Percentiles rank a stretch among this genome's conserved stretches.
Evolutionary conservation across 2,797 vertebrate species (phyloP).

Genomic region (Apogon talboti): DNA sequence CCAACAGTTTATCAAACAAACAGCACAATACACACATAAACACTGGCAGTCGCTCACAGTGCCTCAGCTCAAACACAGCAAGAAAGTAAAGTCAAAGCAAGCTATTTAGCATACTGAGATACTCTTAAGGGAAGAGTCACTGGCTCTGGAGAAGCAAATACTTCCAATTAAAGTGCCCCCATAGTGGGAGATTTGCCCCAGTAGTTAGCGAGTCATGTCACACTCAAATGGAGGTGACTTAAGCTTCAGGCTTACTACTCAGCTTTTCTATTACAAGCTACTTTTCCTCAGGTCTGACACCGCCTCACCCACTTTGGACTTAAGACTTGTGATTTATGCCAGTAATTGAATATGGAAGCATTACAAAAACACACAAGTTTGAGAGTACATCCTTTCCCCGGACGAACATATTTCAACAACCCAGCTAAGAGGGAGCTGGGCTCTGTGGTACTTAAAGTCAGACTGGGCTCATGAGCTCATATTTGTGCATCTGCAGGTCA

Average conservation of each 20-base stretch:
- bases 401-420: neutral
- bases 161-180: conserved; percentile 64
- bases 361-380: conserved; percentile 6
- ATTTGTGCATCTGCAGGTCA: conserved; percentile 12
- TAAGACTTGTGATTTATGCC: conserved; percentile 28
- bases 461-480: conserved; percentile 4
- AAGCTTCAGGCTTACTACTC: conserved; percentile 50
- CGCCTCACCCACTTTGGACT: conserved; percentile 18
- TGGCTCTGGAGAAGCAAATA: conserved; percentile 37
- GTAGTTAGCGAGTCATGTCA: conserved; percentile 61
- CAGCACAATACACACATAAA: conserved; percentile 63
- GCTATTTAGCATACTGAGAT: conserved; percentile 40
- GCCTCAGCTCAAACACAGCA: conserved; percentile 24
- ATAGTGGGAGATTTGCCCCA: conserved; percentile 51
- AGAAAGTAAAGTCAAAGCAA: conserved; percentile 31
- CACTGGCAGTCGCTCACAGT: conserved; percentile 32
- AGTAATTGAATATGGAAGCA: conserved; percentile 1
- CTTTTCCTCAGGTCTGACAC: conserved; percentile 32
- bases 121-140: conserved; percentile 48
- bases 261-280: conserved; percentile 48
- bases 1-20: conserved; percentile 69
- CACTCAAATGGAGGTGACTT: conserved; percentile 51
- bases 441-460: conserved; percentile 3
- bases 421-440: neutral
- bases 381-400: neutral